Evolutionary conservation across 2,888 invertebrate genomes (phyloP), one percentile per base, ranked within the genome.

Genomic region (Nemoura dubitans): DNA sequence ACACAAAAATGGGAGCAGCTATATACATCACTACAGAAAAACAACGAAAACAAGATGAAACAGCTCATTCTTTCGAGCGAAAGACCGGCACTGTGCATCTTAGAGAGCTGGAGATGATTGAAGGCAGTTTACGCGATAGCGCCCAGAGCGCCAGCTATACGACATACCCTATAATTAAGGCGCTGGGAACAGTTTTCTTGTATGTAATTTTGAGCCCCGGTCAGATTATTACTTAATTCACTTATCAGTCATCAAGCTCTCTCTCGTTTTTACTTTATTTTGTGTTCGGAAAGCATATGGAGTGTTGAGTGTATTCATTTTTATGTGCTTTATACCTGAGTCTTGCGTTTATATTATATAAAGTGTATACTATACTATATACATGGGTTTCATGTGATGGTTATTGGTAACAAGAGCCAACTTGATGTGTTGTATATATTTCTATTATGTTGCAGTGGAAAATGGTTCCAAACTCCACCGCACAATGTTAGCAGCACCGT

Each of bases 201-300:
- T 87, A 21, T 87, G 78, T 87, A 87, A 87, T 84, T 84, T 84
- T 1, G 16, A 59, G 27, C 85, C 86, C n/a, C 81, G 59, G 85
- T 86, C 82, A 84, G 82, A 87, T 83, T 87, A 87, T 87, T 85
- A 87, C 87, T 87, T 87, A 87, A 87, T 87, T 87, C 87, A 87
- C 87, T 87, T 87, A 87, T 87, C 87, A 85, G 87, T 80, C 27
- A 84, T 84, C 76, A 29, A 59, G 26, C 43, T 25, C 36, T 42
- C 36, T 42, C 76, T 76, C 76, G 78, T 6, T 27, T 78, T 59
- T 59, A 28, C 81, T 81, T 81, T 81, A 81, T 30, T 30, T 81
- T 28, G 81, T 81, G 3, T 27, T 16, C 59, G 59, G 59, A 21
- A 59, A 59, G 21, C 59, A 59, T 10, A 59, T 14, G 59, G 59